Evolutionary conservation across 2,797 vertebrate species (phyloP), one percentile per base, ranked within the genome.

Genomic region (Acridotheres tristis): DNA sequence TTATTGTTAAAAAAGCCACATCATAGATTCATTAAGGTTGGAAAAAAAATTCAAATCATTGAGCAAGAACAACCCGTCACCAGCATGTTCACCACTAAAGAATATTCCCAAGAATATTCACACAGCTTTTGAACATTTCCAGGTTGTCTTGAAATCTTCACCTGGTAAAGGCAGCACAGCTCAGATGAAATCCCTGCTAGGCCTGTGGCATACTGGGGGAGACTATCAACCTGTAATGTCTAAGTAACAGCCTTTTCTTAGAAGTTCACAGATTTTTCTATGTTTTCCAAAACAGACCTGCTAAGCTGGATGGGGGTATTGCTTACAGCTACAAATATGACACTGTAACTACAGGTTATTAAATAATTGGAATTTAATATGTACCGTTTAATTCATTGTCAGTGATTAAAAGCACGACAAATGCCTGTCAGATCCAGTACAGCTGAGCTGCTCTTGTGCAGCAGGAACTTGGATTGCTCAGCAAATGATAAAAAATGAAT

Each of bases 361-460:
- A 89, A 95, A 92, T 97, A 94, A 96, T 77, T 97, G 97, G 93
- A 93, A 88, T 96, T 97, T 97, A 96, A 95, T 95, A 94, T 92
- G 94, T 89, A 94, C 94, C 92, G 85, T 97, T 97, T 96, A 96
- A 93, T 89, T 97, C 91, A 80, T 94, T 97, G 96, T 94, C 96
- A 86, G 92, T 97, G 96, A 97, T 97, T 97, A 89, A 96, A 94
- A 95, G 95, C 92, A 87, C 96, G 93, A 63, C 85, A 81, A 93
- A 85, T 81, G 83, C 94, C 96, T 94, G 91, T 96, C 96, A 96
- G 96, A 94, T 93, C 90, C 6, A 11, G 85, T 95, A 90, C 93
- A 95, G 94, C 94, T 90, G 80, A 97, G 94, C 93, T 94, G 96
- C 81, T 94, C 32, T 97, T 91, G 82, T 96, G 94, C 79, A 93